Conservation (phyloP, 2,113 vertebrate genomes). For the Onychorhynchus coronatus region DNA sequence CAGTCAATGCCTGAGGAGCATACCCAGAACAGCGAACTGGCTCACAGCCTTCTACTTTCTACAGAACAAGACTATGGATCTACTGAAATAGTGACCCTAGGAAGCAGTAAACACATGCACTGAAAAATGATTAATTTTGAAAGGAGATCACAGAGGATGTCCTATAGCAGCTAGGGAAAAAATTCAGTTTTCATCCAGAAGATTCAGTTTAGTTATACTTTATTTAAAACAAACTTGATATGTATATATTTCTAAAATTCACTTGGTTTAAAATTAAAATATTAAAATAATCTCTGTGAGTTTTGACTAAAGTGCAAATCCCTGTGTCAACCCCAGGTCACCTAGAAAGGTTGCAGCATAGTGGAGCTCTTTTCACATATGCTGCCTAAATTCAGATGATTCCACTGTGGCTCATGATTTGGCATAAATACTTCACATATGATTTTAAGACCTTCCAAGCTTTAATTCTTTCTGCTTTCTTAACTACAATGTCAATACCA, state of each 20-base stretch:
- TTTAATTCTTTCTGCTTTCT: slow-evolving; percentile 3
- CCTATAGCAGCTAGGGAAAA: background rate
- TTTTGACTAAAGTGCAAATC: background rate
- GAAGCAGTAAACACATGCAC: background rate
- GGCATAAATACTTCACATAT: background rate
- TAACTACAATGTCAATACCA: background rate
- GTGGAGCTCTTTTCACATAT: background rate
- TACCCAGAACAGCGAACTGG: background rate
- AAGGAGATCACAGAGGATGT: background rate
- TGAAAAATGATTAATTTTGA: background rate
- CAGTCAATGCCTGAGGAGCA: background rate
- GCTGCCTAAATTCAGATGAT: background rate
- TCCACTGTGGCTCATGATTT: slow-evolving; percentile 26
- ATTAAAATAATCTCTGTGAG: background rate
- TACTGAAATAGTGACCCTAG: background rate
- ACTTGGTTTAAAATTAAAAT: background rate
- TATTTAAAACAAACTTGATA: background rate
- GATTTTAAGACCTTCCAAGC: background rate
- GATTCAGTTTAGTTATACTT: background rate
- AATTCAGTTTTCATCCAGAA: background rate
- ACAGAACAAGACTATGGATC: background rate
- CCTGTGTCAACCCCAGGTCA: background rate
- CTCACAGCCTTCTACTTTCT: background rate
- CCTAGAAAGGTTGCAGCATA: background rate
- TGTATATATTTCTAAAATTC: background rate